A percentile compares a stretch with the other conserved stretches of the same genome.
These are phyloP conservation scores for Heterotilapia buettikoferi DNA, from an alignment of 2,113 vertebrate genomes.

Conservation along the genomic window DNA sequence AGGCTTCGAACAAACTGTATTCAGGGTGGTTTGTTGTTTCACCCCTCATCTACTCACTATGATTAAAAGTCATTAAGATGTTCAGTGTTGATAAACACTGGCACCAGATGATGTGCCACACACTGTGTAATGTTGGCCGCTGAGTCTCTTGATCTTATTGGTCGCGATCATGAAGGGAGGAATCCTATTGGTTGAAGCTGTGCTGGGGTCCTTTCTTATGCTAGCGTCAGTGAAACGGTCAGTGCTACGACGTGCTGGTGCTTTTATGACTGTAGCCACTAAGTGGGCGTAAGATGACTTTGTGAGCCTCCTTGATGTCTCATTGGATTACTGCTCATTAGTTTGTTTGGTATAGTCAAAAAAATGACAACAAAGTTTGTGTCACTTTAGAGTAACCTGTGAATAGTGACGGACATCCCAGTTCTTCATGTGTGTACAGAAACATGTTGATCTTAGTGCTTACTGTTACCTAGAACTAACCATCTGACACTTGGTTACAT, in stretches of 20 bases:
- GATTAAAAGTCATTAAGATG: neutral
- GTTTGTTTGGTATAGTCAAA: fast-evolving
- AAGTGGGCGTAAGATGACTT: neutral
- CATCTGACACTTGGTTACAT: fast-evolving
- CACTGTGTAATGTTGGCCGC: neutral
- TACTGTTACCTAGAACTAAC: neutral
- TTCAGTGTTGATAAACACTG: neutral
- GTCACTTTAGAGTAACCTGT: neutral
- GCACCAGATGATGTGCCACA: neutral
- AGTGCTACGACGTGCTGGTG: neutral
- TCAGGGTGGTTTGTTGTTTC: neutral
- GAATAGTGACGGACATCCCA: neutral
- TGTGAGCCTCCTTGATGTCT: neutral
- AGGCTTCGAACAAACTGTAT: neutral
- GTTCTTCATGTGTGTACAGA: neutral
- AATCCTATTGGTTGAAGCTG: neutral
- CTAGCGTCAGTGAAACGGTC: neutral
- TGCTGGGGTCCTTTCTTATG: neutral
- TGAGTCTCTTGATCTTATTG: neutral
- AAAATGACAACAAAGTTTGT: neutral
- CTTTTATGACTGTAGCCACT: neutral
- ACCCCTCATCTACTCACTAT: neutral
- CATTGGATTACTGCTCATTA: neutral
- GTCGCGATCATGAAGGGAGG: neutral
- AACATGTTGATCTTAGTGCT: neutral